Base-by-base conservation (phyloP, 1,140 invertebrate species). In the Anadara kagoshimensis region DNA sequence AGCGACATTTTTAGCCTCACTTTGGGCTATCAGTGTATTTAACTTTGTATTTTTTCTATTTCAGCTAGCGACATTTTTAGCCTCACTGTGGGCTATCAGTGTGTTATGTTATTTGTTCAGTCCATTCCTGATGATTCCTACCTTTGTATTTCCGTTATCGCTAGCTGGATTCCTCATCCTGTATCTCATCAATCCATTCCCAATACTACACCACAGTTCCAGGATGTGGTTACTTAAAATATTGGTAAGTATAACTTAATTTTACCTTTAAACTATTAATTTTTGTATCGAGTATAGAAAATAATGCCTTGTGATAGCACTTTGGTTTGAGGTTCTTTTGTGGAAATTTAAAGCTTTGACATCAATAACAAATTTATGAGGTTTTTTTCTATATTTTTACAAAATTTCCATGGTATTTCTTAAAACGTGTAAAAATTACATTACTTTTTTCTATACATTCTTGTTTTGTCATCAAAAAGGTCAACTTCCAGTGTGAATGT, bases 1-100 rank as follows among this genome's bases (percentile, higher is more conserved):
- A 76, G 96, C 97, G 0, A 93, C 96, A 0, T 95, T 98, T 73
- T 94, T 99, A 76, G 96, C 97, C 20, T 97, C 99, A 5, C 92
- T 99, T 0, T 99, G 98, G 98, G 94, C 95, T 0, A 82, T 98
- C 0, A 96, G 95, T 87, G 89, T 94, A 10, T 78, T 93, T n/a
- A 85, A 93, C 7, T 36, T 2, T 36, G 29, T 36, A 36, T 36
- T 36, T 36, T 36, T 78, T 79, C 75, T 73, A 66, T 43, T 82
- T 51, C 84, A 91, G 90, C 88, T 99, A 76, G 96, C 97, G 0
- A 93, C 96, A 0, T 95, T 98, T 73, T 94, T 99, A 76, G 96
- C 97, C 20, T 97, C 99, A 5, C 92, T 99, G 0, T 99, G 98
- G 98, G 94, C 95, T 0, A 82, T 98, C 0, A 96, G 95, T 87